These are phyloP conservation scores for Corythaeola cristata DNA, from an alignment of 2,113 vertebrate genomes.

Conservation along the genomic window DNA sequence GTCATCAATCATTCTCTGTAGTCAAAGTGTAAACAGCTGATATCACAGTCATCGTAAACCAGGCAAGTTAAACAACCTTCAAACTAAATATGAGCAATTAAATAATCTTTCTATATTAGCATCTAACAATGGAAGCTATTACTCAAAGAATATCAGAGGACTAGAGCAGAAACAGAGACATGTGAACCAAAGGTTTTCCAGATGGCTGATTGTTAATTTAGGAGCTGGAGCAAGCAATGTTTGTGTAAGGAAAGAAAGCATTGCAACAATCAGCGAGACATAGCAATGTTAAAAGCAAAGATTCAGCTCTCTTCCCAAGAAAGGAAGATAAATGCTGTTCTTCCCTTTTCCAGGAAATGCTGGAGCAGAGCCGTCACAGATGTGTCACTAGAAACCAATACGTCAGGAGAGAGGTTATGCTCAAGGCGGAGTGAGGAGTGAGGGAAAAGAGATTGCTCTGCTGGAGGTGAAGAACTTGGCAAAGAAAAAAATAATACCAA, in stretches of 20 bases:
- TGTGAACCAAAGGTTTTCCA: neutral
- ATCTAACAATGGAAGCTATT: neutral
- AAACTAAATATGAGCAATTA: neutral
- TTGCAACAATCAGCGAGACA: neutral
- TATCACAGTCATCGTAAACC: neutral
- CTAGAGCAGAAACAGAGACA: neutral
- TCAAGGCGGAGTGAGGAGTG: neutral
- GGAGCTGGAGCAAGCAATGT: neutral
- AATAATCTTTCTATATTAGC: neutral
- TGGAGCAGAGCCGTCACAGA: neutral
- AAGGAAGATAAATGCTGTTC: neutral
- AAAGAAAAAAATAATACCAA: neutral
- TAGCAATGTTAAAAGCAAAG: neutral
- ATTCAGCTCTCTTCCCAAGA: neutral
- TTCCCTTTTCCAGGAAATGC: neutral
- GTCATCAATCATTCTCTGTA: neutral
- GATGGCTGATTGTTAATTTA: neutral
- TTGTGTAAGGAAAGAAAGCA: neutral
- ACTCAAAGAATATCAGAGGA: neutral
- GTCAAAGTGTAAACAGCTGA: neutral
- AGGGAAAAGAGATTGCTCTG: neutral
- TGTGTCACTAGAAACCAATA: neutral
- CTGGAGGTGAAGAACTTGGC: neutral
- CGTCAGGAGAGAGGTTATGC: neutral
- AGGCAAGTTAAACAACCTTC: neutral